Evolutionary conservation across 2,797 vertebrate genomes (phyloP).

Genomic region (Nothura maculosa): DNA sequence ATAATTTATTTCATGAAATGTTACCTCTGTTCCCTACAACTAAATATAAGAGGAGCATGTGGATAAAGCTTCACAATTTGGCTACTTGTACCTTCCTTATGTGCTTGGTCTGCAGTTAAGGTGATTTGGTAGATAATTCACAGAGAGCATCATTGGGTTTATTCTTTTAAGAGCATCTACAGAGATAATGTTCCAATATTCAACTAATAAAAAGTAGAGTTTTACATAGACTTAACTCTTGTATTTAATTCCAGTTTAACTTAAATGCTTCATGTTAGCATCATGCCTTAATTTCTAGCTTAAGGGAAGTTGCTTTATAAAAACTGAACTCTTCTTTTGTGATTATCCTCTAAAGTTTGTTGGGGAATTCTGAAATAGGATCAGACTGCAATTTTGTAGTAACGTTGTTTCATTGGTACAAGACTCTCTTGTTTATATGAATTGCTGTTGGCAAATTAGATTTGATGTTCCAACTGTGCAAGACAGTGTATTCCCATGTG

Average conservation of each 20-base stretch:
- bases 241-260: background rate
- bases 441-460: background rate
- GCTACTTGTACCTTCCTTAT: background rate
- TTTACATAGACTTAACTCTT: background rate
- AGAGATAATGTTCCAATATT: background rate
- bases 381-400: background rate
- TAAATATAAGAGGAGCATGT: background rate
- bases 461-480: background rate
- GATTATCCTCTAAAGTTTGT: background rate
- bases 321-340: background rate
- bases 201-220: background rate
- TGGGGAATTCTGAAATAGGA: background rate
- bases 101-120: background rate
- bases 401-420: rapidly evolving
- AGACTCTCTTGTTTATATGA: background rate
- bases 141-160: background rate
- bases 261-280: background rate
- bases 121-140: background rate
- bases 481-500: background rate
- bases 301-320: background rate
- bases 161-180: background rate
- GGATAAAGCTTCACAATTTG: background rate
- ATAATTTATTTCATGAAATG: background rate
- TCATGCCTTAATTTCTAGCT: background rate
- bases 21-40: background rate